Conservation (phyloP, 2,113 vertebrate species). For the Melanerpes formicivorus region DNA sequence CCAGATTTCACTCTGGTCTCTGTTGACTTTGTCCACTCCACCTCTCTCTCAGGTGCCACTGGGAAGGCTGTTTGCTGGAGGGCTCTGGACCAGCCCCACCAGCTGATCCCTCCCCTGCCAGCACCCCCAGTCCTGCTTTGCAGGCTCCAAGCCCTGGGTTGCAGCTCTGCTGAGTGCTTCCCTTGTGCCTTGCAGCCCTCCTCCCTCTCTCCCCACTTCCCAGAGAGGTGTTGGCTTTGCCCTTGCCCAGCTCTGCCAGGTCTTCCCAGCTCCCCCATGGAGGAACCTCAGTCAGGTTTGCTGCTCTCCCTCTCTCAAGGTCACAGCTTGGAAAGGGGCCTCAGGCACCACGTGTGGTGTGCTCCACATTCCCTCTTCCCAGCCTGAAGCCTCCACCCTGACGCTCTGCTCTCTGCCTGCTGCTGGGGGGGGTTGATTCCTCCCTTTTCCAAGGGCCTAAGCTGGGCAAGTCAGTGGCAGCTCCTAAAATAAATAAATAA, state of each 20-base stretch:
- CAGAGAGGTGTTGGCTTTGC: background rate
- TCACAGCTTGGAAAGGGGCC: background rate
- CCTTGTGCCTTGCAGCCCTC: background rate
- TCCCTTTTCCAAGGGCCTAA: background rate
- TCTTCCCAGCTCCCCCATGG: background rate
- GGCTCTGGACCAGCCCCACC: background rate
- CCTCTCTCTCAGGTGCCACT: background rate
- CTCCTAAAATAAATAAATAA: background rate
- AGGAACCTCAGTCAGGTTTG: background rate
- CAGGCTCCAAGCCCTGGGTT: background rate
- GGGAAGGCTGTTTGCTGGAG: background rate
- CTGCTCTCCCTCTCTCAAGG: background rate
- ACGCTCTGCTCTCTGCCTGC: background rate
- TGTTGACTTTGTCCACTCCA: background rate
- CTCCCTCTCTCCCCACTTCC: background rate
- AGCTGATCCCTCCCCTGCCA: background rate
- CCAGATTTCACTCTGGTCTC: background rate
- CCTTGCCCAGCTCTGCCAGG: background rate
- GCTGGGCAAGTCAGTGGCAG: background rate
- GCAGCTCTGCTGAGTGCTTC: background rate
- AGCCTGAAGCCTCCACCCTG: background rate
- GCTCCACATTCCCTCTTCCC: background rate
- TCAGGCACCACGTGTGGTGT: accelerated
- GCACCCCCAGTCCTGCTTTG: background rate
- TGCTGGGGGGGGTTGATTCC: background rate